Conservation (phyloP, 2,888 invertebrate genomes). For the Strigamia maritima region DNA sequence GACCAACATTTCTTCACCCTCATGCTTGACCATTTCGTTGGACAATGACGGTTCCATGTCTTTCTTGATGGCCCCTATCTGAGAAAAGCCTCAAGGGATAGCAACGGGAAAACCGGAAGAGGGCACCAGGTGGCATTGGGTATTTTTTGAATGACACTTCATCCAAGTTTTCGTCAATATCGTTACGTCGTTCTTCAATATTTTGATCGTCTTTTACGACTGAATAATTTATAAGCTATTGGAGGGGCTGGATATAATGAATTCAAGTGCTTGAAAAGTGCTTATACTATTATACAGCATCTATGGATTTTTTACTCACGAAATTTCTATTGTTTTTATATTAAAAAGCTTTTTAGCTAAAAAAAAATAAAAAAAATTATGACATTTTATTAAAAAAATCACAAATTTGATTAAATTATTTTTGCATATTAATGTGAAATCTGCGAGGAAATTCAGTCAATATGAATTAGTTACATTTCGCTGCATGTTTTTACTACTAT, state of each 20-base stretch:
- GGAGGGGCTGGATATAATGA: neutral
- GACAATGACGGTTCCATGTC: constrained; percentile 15
- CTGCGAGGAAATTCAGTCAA: too few species aligned
- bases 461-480: too few species aligned
- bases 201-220: neutral
- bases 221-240: neutral
- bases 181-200: neutral
- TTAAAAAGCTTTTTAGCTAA: too few species aligned
- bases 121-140: constrained; percentile 5
- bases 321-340: neutral
- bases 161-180: constrained; percentile 10
- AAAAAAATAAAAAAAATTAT: too few species aligned
- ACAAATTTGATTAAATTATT: too few species aligned
- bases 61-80: constrained; percentile 5
- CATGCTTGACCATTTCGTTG: constrained; percentile 15
- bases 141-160: constrained; percentile 15
- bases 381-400: too few species aligned
- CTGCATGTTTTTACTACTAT: too few species aligned
- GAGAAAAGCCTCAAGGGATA: constrained; percentile 5
- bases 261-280: neutral
- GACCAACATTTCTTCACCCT: constrained; percentile 15
- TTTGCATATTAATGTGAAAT: too few species aligned
- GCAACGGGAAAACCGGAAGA: constrained; percentile 13
- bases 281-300: neutral
- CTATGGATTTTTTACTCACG: neutral